phyloP scores from a whole-genome alignment of 2,797 vertebrate species.

The Myotis pilosus region DNA sequence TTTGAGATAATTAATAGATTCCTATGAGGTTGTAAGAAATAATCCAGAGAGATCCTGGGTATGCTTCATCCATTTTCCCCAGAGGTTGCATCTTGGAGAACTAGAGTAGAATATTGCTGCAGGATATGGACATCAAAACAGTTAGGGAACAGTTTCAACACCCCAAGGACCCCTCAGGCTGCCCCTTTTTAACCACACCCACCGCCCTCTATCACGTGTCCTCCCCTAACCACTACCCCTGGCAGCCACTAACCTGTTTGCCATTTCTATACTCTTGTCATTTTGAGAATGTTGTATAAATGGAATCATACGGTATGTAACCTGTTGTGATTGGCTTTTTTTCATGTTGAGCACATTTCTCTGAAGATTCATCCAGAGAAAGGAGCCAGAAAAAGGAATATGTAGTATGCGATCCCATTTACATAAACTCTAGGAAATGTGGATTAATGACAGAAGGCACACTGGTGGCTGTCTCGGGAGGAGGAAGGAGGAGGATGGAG shows the following conservation, averaged over 20 bases:
- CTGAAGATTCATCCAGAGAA: background rate
- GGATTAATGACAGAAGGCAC: background rate
- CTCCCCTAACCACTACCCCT: rapidly evolving
- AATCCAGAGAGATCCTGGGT: background rate
- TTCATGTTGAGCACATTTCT: background rate
- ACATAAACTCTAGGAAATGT: background rate
- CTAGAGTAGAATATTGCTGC: rapidly evolving
- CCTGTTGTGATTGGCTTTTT: background rate
- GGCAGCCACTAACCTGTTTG: background rate
- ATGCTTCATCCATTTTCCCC: background rate
- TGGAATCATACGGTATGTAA: background rate
- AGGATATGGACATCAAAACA: background rate
- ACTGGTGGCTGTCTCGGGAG: background rate
- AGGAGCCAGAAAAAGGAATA: background rate
- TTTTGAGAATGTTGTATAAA: background rate
- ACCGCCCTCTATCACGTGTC: rapidly evolving
- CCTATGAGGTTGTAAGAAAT: background rate
- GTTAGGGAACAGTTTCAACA: background rate
- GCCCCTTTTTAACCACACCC: rapidly evolving
- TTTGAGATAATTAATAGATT: background rate
- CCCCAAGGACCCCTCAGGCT: background rate
- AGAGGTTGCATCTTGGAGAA: background rate
- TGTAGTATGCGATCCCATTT: background rate
- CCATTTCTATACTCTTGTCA: background rate
- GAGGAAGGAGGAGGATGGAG: background rate